These are phyloP conservation scores for Gnathonemus longibarbis DNA, from an alignment of 2,113 vertebrate species.

Conservation along the genomic window DNA sequence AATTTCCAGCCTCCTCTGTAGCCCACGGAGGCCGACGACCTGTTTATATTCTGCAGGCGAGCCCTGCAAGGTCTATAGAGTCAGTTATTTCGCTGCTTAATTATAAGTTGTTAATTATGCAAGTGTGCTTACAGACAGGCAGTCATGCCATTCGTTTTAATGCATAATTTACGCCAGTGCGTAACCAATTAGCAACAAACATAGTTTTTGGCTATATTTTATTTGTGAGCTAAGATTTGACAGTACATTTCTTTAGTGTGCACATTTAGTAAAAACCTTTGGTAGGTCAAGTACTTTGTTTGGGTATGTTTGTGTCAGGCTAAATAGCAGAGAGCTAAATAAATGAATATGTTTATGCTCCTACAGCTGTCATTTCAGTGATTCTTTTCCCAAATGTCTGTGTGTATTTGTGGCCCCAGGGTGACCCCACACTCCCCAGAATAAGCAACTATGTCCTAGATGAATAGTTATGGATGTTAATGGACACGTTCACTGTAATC, in stretches of 20 bases:
- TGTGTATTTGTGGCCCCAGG: not conserved
- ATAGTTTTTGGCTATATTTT: not conserved
- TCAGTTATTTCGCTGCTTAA: not conserved
- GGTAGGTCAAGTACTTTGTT: not conserved
- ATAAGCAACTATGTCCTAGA: not conserved
- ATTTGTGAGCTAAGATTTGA: not conserved
- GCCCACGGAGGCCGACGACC: not conserved
- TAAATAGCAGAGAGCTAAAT: not conserved
- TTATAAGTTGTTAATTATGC: constrained; percentile 2
- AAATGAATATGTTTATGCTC: not conserved
- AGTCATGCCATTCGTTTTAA: not conserved
- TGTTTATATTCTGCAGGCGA: not conserved
- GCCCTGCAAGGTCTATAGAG: not conserved
- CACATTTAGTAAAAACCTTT: not conserved
- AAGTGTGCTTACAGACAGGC: constrained; percentile 3
- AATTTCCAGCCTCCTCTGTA: not conserved
- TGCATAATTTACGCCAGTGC: not conserved
- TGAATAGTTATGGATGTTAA: not conserved
- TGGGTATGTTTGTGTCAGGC: not conserved
- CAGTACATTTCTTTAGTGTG: not conserved
- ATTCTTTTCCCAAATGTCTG: not conserved
- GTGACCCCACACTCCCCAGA: not conserved
- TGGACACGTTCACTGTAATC: not conserved
- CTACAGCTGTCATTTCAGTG: not conserved
- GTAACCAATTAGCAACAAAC: not conserved